Conservation (phyloP, 2,113 vertebrate species). For the Furnarius figulus region DNA sequence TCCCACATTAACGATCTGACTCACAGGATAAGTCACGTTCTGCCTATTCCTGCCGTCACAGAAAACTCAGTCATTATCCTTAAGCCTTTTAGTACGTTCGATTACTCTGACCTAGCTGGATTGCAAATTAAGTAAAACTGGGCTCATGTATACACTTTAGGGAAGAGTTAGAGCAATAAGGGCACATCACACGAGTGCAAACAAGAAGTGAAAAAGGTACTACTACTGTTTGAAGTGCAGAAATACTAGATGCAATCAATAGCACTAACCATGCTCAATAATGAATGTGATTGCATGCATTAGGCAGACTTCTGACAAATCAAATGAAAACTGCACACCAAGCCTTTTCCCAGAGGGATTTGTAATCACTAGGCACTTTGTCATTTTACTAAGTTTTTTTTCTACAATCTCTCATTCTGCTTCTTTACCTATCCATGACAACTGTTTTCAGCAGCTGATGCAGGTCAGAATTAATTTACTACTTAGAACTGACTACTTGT, state of each 20-base stretch:
- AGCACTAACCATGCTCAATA: neutral
- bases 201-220: neutral
- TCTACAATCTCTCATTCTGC: neutral
- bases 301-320: neutral
- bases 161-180: neutral
- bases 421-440: neutral
- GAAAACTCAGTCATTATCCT: neutral
- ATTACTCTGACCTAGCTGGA: neutral
- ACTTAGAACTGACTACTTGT: neutral
- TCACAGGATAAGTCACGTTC: neutral
- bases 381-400: neutral
- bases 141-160: neutral
- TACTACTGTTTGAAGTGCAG: neutral
- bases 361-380: neutral
- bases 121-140: neutral
- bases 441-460: neutral
- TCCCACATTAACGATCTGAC: neutral
- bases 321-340: neutral
- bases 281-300: neutral
- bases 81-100: neutral
- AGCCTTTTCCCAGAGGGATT: neutral
- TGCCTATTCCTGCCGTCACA: neutral
- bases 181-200: neutral
- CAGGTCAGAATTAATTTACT: neutral
- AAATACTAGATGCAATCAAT: neutral